Evolutionary conservation across 1,140 invertebrate genomes (phyloP).

Genomic region (Trichonephila clavata): DNA sequence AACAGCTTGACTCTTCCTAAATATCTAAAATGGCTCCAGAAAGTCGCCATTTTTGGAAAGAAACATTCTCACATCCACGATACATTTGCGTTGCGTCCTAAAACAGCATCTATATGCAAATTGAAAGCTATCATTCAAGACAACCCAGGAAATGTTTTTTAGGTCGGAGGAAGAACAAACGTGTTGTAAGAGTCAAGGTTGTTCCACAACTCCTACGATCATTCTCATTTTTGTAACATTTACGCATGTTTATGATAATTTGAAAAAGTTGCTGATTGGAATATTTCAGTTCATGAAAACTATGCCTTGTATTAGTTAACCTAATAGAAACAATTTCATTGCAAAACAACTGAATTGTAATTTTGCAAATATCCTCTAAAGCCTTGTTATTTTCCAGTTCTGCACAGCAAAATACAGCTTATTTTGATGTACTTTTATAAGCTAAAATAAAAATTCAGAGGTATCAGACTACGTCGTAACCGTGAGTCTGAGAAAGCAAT

Average conservation of each 20-base stretch:
- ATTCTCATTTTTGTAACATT: background rate
- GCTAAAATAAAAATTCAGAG: too few species aligned
- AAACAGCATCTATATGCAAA: constrained; percentile 8
- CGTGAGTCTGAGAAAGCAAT: too few species aligned
- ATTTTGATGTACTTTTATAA: too few species aligned
- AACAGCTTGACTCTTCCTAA: too few species aligned
- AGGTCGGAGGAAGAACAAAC: background rate
- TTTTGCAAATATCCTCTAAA: too few species aligned
- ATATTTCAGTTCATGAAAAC: too few species aligned
- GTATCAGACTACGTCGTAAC: too few species aligned
- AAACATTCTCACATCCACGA: background rate
- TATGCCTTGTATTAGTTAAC: too few species aligned
- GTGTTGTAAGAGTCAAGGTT: constrained; percentile 5
- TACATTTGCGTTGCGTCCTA: background rate
- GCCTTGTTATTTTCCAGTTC: too few species aligned
- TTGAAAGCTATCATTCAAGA: background rate
- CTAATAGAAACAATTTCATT: too few species aligned
- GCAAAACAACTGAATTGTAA: too few species aligned
- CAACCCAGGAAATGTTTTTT: background rate
- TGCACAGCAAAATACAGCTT: too few species aligned
- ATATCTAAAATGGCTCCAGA: background rate
- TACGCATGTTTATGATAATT: background rate
- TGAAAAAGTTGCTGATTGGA: background rate
- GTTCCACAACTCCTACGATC: background rate
- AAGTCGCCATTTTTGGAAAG: background rate